A percentile compares a stretch with the other conserved stretches of the same genome.
Conservation (phyloP, 2,888 invertebrate genomes). For the Aproaerema taeniolella region DNA sequence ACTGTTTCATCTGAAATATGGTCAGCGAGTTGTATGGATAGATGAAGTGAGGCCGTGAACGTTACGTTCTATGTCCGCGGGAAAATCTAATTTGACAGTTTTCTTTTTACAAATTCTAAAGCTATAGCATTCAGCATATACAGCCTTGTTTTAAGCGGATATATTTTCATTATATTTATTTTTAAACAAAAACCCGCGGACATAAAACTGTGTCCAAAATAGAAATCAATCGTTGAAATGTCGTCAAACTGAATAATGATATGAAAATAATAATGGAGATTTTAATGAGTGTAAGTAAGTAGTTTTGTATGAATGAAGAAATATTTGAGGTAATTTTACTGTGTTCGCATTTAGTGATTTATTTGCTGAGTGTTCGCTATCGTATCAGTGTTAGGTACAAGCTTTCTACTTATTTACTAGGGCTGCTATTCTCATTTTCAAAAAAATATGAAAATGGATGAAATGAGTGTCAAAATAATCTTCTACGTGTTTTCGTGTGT, state of each 20-base stretch:
- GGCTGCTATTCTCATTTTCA: conserved; percentile 47
- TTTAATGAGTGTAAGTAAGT: conserved; percentile 2
- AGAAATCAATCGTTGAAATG: conserved; percentile 7
- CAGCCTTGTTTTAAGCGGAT: neutral
- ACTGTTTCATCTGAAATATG: conserved; percentile 84
- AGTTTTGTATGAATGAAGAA: no score
- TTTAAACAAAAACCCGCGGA: conserved; percentile 13
- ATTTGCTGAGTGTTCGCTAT: conserved; percentile 37
- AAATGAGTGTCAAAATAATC: conserved; percentile 27
- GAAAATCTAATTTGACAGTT: conserved; percentile 14
- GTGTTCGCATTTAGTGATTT: no score
- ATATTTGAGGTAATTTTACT: no score
- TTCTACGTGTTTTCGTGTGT: conserved; percentile 29
- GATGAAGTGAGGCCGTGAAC: conserved; percentile 52
- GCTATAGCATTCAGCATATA: neutral
- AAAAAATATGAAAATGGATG: conserved; percentile 36
- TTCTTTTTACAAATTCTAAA: neutral
- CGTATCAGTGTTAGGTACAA: conserved; percentile 68
- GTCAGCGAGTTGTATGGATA: conserved; percentile 68
- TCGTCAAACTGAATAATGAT: conserved; percentile 14
- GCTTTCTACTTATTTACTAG: conserved; percentile 56
- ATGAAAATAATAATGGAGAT: conserved; percentile 12
- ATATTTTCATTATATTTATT: conserved; percentile 11
- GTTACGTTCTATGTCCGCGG: conserved; percentile 56
- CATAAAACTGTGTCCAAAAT: conserved; percentile 20